A percentile compares a stretch with the other conserved stretches of the same genome.
Evolutionary conservation across 2,888 invertebrate species (phyloP).

Genomic region (Agapostemon virescens): DNA sequence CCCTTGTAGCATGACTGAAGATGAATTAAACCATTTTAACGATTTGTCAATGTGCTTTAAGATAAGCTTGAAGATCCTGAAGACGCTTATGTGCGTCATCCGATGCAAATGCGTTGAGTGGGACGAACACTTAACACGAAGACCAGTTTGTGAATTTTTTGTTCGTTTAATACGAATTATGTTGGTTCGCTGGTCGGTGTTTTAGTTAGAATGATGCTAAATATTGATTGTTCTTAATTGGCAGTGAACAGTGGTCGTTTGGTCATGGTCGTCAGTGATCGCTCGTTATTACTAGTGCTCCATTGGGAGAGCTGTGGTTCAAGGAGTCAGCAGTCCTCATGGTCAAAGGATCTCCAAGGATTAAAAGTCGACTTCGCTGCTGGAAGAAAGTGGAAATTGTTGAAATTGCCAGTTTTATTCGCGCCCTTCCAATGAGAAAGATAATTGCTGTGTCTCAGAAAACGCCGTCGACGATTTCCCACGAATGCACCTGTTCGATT

Average conservation of each 20-base stretch:
- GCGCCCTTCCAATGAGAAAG: background rate
- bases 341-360: background rate
- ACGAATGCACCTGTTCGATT: no score
- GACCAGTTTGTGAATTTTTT: no score
- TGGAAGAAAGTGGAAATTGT: background rate
- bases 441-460: background rate
- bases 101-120: no score
- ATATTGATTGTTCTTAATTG: slow-evolving; percentile 5
- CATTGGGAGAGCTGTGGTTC: background rate
- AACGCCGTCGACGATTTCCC: background rate
- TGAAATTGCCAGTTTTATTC: background rate
- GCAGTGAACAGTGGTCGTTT: background rate
- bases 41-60: no score
- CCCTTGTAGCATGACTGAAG: no score
- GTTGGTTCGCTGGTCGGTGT: accelerated
- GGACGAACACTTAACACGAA: no score
- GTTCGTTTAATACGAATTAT: background rate
- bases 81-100: no score
- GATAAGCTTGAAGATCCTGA: no score
- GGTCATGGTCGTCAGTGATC: slow-evolving; percentile 1
- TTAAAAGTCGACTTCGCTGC: background rate
- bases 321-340: slow-evolving; percentile 12
- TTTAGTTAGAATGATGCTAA: background rate
- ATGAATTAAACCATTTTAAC: no score
- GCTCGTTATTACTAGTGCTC: slow-evolving; percentile 2